Evolutionary conservation across 37 sponge, comb jelly and placozoan genomes (phyloP), one percentile per base, ranked within the genome.

Genomic region (Ianthella basta): DNA sequence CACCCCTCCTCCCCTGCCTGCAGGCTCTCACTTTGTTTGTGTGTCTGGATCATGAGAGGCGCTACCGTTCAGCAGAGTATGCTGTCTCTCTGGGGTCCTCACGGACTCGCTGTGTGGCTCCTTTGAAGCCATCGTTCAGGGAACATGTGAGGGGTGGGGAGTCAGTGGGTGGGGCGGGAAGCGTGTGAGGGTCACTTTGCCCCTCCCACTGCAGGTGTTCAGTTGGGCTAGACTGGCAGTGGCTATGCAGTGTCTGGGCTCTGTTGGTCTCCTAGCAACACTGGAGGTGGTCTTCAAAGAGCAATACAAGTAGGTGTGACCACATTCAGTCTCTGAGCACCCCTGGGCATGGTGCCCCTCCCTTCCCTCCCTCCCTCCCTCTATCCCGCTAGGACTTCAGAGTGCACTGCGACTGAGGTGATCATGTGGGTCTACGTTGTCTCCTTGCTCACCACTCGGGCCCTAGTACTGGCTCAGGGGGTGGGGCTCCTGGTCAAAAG

Each of bases 11-110:
- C 18, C 18, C 18, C 18, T 57, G 15, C 25, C 10, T 61, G 64
- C 64, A 75, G 78, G 54, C 40, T 37, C n/a, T 75, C 4, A n/a
- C 40, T 23, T 75, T 75, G 37, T 75, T 75, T 75, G 78, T 75
- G 20, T 37, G 38, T 41, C 25, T 75, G 53, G 78, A 75, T 24
- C 78, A 75, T 41, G 78, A 75, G 53, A 39, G 78, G 39, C 20
- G 41, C 1, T 75, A 40, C 78, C 20, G 78, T 24, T 75, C 78
- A 40, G 44, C 78, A 24, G 53, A 75, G 13, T 36, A n/a, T 41
- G 78, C 78, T 1, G 21, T 75, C 21, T 75, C 53, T 10, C 8
- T 75, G 15, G 78, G 78, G 3, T 75, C 78, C n/a, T 40, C 54
- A 50, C 37, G 21, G 1, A 2, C 78, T 4, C 16, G 78, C 16